Base-by-base conservation (phyloP, 1,140 invertebrate species). In the Drosophila saltans region DNA sequence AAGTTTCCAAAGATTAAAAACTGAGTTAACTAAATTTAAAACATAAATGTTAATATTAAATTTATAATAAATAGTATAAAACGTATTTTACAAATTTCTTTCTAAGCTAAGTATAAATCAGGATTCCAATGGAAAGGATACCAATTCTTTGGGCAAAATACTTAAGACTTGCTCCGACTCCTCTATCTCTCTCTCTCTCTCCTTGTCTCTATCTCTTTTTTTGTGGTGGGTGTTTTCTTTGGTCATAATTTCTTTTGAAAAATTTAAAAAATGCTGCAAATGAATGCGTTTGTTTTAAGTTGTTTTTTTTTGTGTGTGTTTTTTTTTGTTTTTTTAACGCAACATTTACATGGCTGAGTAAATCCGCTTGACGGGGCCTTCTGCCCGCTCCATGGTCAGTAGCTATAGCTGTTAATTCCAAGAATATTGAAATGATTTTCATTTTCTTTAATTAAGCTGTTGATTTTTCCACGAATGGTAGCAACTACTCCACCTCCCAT, bases 381-480 rank as follows among this genome's bases (percentile, higher is more conserved):
- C 21, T 7, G 11, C 0, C n/a, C 4, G 5, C 30, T 58, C n/a
- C 57, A 59, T 39, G 36, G 52, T 43, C 64, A 61, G 73, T 58
- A 85, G 72, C 69, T 72, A 72, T 41, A 85, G 72, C 69, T 70
- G 75, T 41, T 71, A 64, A 69, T 75, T 75, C 72, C 65, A 11
- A 57, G 81, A 85, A 81, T 66, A 66, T 70, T 69, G 76, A 61
- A 48, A 62, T 61, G 59, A 59, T 76, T 76, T 77, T 75, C 64
- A 60, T 79, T 55, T 78, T 65, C 62, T 72, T 79, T 88, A 80
- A 86, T 88, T 75, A 82, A 86, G 76, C 65, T 66, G 72, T 76
- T 66, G 73, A 69, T 65, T 77, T 45, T 77, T 66, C 67, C 21
- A 5, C 36, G 60, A 76, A 64, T 43, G 62, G 24, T 36, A 11